Base-by-base conservation (phyloP, 2,113 vertebrate species). In the Coracopsis vasa region DNA sequence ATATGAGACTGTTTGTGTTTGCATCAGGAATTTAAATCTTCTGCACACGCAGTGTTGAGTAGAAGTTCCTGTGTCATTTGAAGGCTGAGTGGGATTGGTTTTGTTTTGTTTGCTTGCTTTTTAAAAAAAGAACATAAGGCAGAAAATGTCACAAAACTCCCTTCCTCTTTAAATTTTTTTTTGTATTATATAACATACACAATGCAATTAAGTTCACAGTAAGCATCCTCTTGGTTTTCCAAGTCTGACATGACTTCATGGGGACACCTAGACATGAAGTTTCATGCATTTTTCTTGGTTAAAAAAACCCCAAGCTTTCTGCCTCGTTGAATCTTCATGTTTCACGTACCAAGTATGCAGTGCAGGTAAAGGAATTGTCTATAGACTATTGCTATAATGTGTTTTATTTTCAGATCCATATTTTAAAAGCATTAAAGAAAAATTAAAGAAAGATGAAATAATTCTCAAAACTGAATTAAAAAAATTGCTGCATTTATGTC, bases 401-500 rank as follows among this genome's bases (percentile, higher is more conserved):
- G 47, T 77, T 91, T 96, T 87, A 47, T 94, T 98, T 98, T 71
- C 97, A 99, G 99, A 97, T 94, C 96, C 95, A 7, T 99, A 98
- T 97, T 97, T 99, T 58, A 96, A 97, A 84, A 92, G 75, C 29
- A 95, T 99, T 64, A 96, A 98, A 89, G 94, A 99, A 75, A 99
- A 99, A 92, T 42, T 99, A 41, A 96, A 95, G 72, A 98, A 97
- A 80, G 98, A 98, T 25, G 97, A 97, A 61, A 88, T 98, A 13
- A 98, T 99, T 88, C 62, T 99, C 72, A 98, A 58, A 95, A 97
- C 98, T 23, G 99, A 99, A 51, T 95, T 99, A 81, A 99, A 98
- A 97, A 97, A 95, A 1, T 85, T 99, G 37, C 98, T 99, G 48
- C 98, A 99, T 97, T 81, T 99, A 60, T 99, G 99, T 93, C 97